Percentiles rank a stretch among this genome's conserved stretches.
phyloP scores from a whole-genome alignment of 1,140 invertebrate species.

The Alviniconcha marisindica region DNA sequence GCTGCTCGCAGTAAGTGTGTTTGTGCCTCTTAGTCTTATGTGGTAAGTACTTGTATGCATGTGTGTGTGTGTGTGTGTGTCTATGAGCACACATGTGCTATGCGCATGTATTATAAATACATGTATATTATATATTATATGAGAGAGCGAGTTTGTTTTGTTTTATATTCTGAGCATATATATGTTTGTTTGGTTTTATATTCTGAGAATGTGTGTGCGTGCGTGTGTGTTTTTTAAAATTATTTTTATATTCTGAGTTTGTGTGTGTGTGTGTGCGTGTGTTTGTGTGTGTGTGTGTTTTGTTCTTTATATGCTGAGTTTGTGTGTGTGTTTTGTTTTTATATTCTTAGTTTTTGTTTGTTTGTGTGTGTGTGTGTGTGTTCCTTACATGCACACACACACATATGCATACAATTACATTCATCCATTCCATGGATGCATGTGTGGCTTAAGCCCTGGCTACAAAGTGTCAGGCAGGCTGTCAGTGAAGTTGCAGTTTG shows the following conservation, averaged over 20 bases:
- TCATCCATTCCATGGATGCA: too few species aligned
- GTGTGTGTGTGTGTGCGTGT: slow-evolving; percentile 5
- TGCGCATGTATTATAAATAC: background rate
- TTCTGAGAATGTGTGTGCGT: slow-evolving; percentile 11
- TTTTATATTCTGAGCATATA: background rate
- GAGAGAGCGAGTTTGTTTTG: background rate
- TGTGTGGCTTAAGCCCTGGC: too few species aligned
- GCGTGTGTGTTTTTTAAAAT: background rate
- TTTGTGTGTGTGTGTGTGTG: slow-evolving; percentile 4
- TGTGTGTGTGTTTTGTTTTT: slow-evolving; percentile 6
- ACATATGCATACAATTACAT: background rate
- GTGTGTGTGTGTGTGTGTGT: background rate
- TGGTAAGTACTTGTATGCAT: background rate
- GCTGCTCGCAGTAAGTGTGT: slow-evolving; percentile 70
- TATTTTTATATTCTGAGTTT: slow-evolving; percentile 12
- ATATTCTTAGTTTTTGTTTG: background rate
- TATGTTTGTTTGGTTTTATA: slow-evolving; percentile 18
- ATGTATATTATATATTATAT: background rate
- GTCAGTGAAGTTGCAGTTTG: too few species aligned
- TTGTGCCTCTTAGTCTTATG: slow-evolving; percentile 9
- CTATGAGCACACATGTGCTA: background rate
- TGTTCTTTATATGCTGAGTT: too few species aligned
- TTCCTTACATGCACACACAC: background rate
- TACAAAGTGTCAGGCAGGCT: too few species aligned
- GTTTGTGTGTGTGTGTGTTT: too few species aligned